Evolutionary conservation across 2,113 vertebrate species (phyloP).

Genomic region (Equus quagga): DNA sequence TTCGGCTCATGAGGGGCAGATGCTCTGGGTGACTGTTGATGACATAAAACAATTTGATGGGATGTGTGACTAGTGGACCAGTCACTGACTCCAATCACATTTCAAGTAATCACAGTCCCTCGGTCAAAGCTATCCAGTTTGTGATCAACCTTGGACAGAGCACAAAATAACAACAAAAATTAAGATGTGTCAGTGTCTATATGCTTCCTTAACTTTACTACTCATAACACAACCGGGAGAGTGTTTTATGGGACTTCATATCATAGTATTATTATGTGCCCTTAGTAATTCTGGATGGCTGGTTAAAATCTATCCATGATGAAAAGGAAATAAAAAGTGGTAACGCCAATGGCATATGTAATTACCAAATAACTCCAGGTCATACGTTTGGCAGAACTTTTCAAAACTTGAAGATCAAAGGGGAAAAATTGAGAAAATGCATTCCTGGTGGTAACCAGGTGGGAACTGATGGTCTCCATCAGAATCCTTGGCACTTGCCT

Average conservation of each 20-base stretch:
- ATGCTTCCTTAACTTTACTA: not conserved
- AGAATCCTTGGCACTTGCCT: not conserved
- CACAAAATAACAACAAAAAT: not conserved
- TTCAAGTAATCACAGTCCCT: not conserved
- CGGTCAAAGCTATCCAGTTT: not conserved
- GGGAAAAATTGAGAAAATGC: not conserved
- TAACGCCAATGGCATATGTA: not conserved
- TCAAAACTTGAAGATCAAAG: not conserved
- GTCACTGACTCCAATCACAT: not conserved
- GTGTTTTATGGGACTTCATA: not conserved
- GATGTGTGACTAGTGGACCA: not conserved
- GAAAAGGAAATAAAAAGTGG: conserved; percentile 14
- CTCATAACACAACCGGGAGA: not conserved
- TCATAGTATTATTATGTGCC: not conserved
- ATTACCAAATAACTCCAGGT: not conserved
- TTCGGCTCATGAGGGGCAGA: not conserved
- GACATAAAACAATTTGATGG: not conserved
- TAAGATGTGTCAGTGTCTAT: not conserved
- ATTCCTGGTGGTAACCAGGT: not conserved
- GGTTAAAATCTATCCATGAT: not conserved
- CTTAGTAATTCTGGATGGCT: not conserved
- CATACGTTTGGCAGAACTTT: not conserved
- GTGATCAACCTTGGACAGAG: not conserved
- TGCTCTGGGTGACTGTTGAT: not conserved
- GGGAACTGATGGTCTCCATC: not conserved